Conservation (phyloP, 2,797 vertebrate species). For the Anniella stebbinsi region DNA sequence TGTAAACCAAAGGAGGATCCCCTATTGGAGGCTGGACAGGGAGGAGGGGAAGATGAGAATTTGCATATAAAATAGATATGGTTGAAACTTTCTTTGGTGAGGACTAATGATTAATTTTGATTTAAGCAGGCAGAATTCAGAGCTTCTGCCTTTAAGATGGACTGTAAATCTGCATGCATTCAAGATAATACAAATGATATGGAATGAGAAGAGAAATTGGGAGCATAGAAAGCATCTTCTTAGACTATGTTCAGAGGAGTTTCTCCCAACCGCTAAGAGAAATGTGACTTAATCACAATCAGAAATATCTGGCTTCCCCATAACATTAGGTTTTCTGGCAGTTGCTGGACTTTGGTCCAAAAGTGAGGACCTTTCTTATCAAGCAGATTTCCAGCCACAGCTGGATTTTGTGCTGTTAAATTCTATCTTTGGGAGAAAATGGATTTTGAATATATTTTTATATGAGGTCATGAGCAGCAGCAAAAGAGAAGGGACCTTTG, state of each 20-base stretch:
- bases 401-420: background rate
- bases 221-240: background rate
- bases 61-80: background rate
- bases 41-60: no score
- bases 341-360: slow-evolving; percentile 5
- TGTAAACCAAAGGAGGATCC: background rate
- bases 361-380: background rate
- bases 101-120: no score
- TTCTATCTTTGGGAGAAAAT: background rate
- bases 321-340: background rate
- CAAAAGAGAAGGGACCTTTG: background rate
- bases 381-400: background rate
- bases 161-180: no score
- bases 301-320: background rate
- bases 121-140: background rate
- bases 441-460: background rate
- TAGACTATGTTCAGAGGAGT: no score
- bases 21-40: background rate
- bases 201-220: background rate
- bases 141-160: background rate
- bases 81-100: no score
- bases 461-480: accelerated
- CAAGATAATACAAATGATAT: background rate
- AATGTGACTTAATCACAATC: background rate
- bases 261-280: background rate